phyloP scores from a whole-genome alignment of 2,888 invertebrate genomes.

The Nomada ruficornis region DNA sequence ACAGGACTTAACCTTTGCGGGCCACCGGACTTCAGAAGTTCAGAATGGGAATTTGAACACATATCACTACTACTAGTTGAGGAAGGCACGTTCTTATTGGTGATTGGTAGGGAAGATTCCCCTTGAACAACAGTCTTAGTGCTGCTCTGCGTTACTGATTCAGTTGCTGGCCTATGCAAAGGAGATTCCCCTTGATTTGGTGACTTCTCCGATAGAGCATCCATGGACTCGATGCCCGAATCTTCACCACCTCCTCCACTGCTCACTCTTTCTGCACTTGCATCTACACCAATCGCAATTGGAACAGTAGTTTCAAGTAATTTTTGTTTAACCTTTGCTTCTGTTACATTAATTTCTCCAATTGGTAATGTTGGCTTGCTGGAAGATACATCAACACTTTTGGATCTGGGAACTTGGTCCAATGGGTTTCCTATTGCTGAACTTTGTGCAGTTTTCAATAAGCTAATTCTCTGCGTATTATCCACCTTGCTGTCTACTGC shows the following conservation, averaged over 20 bases:
- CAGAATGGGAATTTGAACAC: slow-evolving; percentile 83
- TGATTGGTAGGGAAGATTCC: slow-evolving; percentile 83
- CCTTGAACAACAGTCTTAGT: slow-evolving; percentile 66
- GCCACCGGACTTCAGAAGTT: slow-evolving; percentile 79
- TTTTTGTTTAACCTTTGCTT: slow-evolving; percentile 87
- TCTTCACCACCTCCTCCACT: slow-evolving; percentile 90
- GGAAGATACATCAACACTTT: slow-evolving; percentile 59
- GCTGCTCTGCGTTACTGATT: slow-evolving; percentile 70
- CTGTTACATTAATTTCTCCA: slow-evolving; percentile 85
- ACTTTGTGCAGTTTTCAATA: slow-evolving; percentile 75
- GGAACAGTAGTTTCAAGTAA: slow-evolving; percentile 85
- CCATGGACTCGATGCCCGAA: slow-evolving; percentile 97
- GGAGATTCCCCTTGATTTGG: slow-evolving; percentile 94
- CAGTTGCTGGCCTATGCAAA: slow-evolving; percentile 85
- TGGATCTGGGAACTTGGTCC: slow-evolving; percentile 68
- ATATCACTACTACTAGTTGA: slow-evolving; percentile 83
- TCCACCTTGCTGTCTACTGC: slow-evolving; percentile 70
- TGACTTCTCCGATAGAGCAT: slow-evolving; percentile 95
- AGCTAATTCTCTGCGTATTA: slow-evolving; percentile 77
- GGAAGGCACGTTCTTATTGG: slow-evolving; percentile 84
- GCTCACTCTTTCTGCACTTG: slow-evolving; percentile 73
- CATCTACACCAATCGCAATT: slow-evolving; percentile 75
- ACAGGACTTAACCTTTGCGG: slow-evolving; percentile 76
- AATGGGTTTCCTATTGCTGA: slow-evolving; percentile 65
- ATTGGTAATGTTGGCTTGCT: slow-evolving; percentile 81